A percentile compares a stretch with the other conserved stretches of the same genome.
Conservation (phyloP, 2,797 vertebrate genomes). For the Alcedo quadribrachys region DNA sequence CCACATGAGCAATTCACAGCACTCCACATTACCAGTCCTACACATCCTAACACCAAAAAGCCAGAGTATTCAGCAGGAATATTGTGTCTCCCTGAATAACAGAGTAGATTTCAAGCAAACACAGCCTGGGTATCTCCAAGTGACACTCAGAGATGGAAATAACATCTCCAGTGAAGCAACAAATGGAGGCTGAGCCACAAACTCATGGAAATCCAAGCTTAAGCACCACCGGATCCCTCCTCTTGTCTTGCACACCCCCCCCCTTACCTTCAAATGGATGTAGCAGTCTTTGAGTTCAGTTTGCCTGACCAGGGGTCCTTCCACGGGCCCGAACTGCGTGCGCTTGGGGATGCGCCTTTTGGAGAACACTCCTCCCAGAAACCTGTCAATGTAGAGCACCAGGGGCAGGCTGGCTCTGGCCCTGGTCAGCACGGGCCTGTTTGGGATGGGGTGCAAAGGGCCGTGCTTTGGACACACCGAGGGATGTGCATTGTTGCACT, state of each 20-base stretch:
- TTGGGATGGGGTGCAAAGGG: slow-evolving; percentile 92
- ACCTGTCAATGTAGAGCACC: slow-evolving; percentile 94
- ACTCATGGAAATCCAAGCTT: neutral
- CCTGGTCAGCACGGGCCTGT: slow-evolving; percentile 91
- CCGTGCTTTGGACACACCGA: slow-evolving; percentile 92
- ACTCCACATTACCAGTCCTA: neutral
- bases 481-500: slow-evolving; percentile 90
- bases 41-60: neutral
- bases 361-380: slow-evolving; percentile 92
- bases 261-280: slow-evolving; percentile 91
- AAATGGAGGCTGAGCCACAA: neutral
- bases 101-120: neutral
- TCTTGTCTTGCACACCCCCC: fast-evolving
- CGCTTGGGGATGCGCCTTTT: slow-evolving; percentile 96
- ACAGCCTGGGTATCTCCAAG: neutral
- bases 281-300: slow-evolving; percentile 89
- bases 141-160: neutral
- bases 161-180: neutral
- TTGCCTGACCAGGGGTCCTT: slow-evolving; percentile 89
- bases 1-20: neutral
- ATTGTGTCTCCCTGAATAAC: neutral
- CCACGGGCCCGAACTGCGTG: slow-evolving; percentile 96
- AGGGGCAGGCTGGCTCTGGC: slow-evolving; percentile 94
- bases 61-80: neutral
- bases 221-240: neutral